Conservation (phyloP, 2,888 invertebrate genomes). For the Theretra japonica region DNA sequence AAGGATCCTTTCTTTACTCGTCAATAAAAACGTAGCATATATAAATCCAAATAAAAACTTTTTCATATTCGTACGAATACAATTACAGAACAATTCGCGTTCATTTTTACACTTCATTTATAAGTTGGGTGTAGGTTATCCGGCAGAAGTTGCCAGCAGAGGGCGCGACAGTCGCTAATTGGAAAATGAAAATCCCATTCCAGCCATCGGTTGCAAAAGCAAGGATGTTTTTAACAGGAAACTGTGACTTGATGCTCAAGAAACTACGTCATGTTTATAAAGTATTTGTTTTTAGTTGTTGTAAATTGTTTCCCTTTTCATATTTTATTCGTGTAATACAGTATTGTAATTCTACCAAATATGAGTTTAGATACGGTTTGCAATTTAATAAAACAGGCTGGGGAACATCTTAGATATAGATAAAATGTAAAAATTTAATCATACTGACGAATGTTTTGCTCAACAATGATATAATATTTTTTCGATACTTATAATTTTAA, state of each 20-base stretch:
- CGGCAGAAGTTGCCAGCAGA: conserved; percentile 31
- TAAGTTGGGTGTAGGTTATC: conserved; percentile 27
- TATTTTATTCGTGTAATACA: not conserved
- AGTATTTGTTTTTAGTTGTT: not conserved
- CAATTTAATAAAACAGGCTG: too few species aligned
- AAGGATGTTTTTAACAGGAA: conserved; percentile 30
- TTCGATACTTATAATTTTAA: not conserved
- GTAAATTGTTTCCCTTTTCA: not conserved
- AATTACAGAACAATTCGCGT: conserved; percentile 18
- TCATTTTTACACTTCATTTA: not conserved
- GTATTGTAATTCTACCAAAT: too few species aligned
- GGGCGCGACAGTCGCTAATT: conserved; percentile 48
- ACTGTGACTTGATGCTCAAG: conserved; percentile 26
- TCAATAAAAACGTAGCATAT: not conserved
- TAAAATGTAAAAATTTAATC: too few species aligned
- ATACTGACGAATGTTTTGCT: too few species aligned
- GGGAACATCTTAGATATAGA: too few species aligned
- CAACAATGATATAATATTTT: too few species aligned
- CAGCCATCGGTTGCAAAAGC: conserved; percentile 33
- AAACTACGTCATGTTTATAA: conserved; percentile 15
- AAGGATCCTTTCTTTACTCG: too few species aligned
- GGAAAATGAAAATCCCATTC: conserved; percentile 57
- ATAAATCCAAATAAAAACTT: not conserved
- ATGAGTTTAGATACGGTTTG: too few species aligned
- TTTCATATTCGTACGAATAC: not conserved